phyloP scores from a whole-genome alignment of 2,888 invertebrate species.

The Gymnoscelis rufifasciata region DNA sequence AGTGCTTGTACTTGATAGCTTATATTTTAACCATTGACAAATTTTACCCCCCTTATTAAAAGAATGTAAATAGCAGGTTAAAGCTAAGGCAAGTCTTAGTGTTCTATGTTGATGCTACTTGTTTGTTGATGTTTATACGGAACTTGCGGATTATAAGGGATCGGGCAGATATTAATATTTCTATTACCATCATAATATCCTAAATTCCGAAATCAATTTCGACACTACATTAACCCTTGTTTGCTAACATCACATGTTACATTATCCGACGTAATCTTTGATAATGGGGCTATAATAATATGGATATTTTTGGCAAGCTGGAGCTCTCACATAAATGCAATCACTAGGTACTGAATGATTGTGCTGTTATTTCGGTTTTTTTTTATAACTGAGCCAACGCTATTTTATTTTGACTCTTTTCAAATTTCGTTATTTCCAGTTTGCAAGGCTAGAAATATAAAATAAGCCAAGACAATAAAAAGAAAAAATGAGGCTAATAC shows the following conservation, averaged over 20 bases:
- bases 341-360: too few species aligned
- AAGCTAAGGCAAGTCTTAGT: background rate
- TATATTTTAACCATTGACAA: too few species aligned
- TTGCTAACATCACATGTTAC: background rate
- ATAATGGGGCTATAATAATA: background rate
- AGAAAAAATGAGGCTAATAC: background rate
- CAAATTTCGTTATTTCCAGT: too few species aligned
- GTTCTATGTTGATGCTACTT: background rate
- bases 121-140: conserved; percentile 5
- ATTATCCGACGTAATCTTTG: background rate
- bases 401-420: too few species aligned
- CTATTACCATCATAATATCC: background rate
- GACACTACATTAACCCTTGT: conserved; percentile 11
- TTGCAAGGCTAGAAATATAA: too few species aligned
- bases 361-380: too few species aligned
- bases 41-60: too few species aligned
- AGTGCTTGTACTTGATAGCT: too few species aligned
- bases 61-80: background rate
- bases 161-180: conserved; percentile 5
- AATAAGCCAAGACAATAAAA: too few species aligned
- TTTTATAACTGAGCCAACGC: too few species aligned
- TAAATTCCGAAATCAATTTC: background rate
- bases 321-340: too few species aligned
- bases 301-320: background rate
- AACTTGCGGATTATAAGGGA: conserved; percentile 7